Evolutionary conservation across 2,797 vertebrate species (phyloP).

Genomic region (Amblyraja radiata): DNA sequence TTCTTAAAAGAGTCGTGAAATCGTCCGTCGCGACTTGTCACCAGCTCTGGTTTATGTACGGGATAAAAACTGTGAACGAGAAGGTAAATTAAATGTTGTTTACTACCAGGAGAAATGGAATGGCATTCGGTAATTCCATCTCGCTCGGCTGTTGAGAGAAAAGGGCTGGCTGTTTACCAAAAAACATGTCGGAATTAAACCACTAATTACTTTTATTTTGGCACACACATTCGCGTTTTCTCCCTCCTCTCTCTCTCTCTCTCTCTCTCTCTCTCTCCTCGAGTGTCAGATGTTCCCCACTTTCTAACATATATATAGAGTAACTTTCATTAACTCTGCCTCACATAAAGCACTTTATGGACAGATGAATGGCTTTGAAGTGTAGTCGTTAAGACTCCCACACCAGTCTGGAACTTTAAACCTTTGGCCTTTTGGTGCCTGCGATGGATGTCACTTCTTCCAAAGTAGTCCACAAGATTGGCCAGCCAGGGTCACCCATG

Average conservation of each 20-base stretch:
- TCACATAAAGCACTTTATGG: not conserved
- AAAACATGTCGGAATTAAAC: not conserved
- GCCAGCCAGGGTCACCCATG: not conserved
- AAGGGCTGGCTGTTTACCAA: not conserved
- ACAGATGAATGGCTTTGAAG: not conserved
- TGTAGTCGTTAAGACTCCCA: not conserved
- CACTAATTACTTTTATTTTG: not conserved
- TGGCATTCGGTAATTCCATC: not conserved
- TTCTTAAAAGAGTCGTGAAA: not conserved
- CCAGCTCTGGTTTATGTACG: not conserved
- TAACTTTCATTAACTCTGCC: not conserved
- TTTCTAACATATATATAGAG: not conserved
- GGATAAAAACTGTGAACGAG: not conserved
- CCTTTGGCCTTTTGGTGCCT: not conserved
- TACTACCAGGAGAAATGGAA: conserved; percentile 6
- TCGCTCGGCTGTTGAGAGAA: not conserved
- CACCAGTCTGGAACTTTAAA: not conserved
- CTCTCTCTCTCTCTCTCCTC: not conserved
- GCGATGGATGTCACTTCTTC: not conserved
- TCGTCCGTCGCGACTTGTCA: not conserved
- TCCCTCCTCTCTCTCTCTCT: not conserved
- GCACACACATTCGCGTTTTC: not conserved
- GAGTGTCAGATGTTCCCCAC: not conserved
- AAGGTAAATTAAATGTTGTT: conserved; percentile 14
- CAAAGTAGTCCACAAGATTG: not conserved